Conservation (phyloP, 2,888 invertebrate genomes). For the Pherbina coryleti region DNA sequence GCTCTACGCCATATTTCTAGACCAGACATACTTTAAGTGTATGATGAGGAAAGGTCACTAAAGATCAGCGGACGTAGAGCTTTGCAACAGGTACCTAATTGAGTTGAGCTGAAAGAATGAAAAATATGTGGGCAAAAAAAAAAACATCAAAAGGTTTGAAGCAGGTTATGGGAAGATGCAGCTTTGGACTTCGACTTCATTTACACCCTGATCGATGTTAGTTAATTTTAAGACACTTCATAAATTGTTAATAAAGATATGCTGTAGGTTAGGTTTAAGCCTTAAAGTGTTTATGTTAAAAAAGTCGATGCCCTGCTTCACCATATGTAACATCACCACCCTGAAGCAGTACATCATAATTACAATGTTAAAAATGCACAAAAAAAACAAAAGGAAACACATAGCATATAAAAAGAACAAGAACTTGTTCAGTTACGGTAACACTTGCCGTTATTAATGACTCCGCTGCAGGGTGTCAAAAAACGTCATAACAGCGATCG, state of each 20-base stretch:
- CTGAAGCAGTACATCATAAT: slow-evolving; percentile 29
- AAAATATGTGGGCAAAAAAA: not conserved
- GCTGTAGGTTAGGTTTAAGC: not conserved
- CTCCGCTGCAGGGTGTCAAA: slow-evolving; percentile 38
- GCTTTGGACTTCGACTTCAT: not conserved
- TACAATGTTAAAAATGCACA: slow-evolving; percentile 14
- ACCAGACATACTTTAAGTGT: not conserved
- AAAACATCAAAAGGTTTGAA: not conserved
- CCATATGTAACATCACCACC: not conserved
- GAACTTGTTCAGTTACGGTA: not conserved
- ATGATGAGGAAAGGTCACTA: not conserved
- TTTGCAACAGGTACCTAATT: not conserved
- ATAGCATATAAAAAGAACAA: not conserved
- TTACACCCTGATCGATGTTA: slow-evolving; percentile 16
- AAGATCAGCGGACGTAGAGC: not conserved
- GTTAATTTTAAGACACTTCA: slow-evolving; percentile 12
- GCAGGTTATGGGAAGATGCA: not conserved
- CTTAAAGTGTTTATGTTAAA: not conserved
- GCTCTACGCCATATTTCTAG: no score
- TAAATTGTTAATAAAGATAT: slow-evolving; percentile 10
- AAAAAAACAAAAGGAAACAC: slow-evolving; percentile 4
- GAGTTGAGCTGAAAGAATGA: not conserved
- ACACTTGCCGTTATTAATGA: slow-evolving; percentile 38
- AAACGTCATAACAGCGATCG: slow-evolving; percentile 38
- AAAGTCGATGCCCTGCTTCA: not conserved